phyloP scores from a whole-genome alignment of 1,140 invertebrate species.

The Solen grandis region DNA sequence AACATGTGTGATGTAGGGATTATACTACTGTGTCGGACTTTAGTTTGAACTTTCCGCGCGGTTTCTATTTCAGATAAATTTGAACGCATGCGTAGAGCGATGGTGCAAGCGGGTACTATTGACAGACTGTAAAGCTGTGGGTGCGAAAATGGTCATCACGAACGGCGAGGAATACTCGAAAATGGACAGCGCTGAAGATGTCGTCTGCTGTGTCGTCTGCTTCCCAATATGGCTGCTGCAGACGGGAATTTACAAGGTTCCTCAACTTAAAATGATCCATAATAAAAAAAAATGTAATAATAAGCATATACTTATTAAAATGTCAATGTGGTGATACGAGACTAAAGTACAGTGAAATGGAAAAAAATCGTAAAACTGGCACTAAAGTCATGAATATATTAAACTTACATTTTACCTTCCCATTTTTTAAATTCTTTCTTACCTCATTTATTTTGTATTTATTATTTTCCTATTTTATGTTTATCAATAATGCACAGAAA shows the following conservation, averaged over 20 bases:
- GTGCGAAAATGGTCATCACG: conserved; percentile 65
- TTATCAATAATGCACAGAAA: too few species aligned
- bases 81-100: conserved; percentile 63
- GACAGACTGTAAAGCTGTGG: conserved; percentile 60
- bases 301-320: background rate
- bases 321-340: background rate
- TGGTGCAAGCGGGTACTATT: conserved; percentile 61
- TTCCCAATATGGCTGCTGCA: conserved; percentile 66
- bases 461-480: too few species aligned
- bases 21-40: too few species aligned
- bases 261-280: background rate
- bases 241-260: conserved; percentile 61
- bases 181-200: conserved; percentile 51
- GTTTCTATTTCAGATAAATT: conserved; percentile 63
- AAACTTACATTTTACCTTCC: background rate
- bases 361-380: background rate
- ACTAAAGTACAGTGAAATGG: background rate
- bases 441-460: too few species aligned
- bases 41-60: too few species aligned
- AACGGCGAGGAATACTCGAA: conserved; percentile 64
- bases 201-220: conserved; percentile 62
- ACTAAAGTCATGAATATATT: too few species aligned
- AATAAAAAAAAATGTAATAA: too few species aligned
- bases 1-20: too few species aligned
- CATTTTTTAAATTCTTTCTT: background rate